Conservation (phyloP, 2,888 invertebrate genomes). For the Trichacis sp. region DNA sequence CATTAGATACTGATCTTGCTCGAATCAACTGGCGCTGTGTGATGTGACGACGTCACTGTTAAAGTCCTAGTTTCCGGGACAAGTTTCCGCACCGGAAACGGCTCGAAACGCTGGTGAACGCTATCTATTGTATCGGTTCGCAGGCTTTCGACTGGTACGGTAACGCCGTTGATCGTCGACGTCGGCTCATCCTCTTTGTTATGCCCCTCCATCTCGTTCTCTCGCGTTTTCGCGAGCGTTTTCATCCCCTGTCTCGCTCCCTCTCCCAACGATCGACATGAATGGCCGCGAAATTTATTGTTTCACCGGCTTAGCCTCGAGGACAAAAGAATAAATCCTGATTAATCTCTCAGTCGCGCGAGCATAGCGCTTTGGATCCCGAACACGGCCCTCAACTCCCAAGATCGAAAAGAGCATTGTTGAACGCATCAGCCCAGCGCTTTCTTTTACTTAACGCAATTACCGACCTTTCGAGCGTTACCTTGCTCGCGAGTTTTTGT, state of each 20-base stretch:
- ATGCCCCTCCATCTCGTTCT: slow-evolving; percentile 15
- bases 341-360: slow-evolving; percentile 63
- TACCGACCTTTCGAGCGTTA: too few relatives aligned
- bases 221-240: background rate
- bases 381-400: slow-evolving; percentile 24
- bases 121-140: slow-evolving; percentile 58
- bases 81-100: slow-evolving; percentile 62
- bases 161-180: too few relatives aligned
- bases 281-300: slow-evolving; percentile 65
- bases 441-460: too few relatives aligned
- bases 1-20: slow-evolving; percentile 16
- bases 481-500: too few relatives aligned
- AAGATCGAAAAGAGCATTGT: slow-evolving; percentile 35
- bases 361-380: slow-evolving; percentile 46
- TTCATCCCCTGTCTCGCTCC: slow-evolving; percentile 11
- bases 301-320: slow-evolving; percentile 61
- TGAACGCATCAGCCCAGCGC: slow-evolving; percentile 15
- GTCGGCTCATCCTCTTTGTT: slow-evolving; percentile 54
- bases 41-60: slow-evolving; percentile 55
- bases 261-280: slow-evolving; percentile 56
- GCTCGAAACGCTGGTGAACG: slow-evolving; percentile 55
- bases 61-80: slow-evolving; percentile 61
- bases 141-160: too few relatives aligned
- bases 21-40: slow-evolving; percentile 30
- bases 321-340: slow-evolving; percentile 66